Base-by-base conservation (phyloP, 2,888 invertebrate genomes). In the Chymomyza caudatula region DNA sequence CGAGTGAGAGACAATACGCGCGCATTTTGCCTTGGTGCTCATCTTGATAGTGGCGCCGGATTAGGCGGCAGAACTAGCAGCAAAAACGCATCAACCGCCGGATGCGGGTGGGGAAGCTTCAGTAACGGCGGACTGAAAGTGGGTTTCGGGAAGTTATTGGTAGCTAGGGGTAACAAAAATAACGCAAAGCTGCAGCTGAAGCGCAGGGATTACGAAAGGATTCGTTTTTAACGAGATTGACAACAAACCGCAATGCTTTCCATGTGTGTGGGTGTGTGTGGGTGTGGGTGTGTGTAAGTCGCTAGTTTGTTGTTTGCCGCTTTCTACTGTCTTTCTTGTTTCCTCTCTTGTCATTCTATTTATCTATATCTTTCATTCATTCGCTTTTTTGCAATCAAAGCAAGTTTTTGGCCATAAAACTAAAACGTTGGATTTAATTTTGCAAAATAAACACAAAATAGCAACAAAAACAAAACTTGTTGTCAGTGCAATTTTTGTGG, bases 161-260 rank as follows among this genome's bases (percentile, higher is more conserved):
- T 20, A 4, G 51, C 17, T 47, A 67, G 73, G 67, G 74, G 74
- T 71, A 69, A 78, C 71, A 69, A 79, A 74, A 75, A 75, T 71
- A 78, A 74, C 74, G 77, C 66, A 82, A 77, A 79, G 83, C 85
- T 79, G 83, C 85, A 81, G 71, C 67, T 79, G 80, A 85, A 81
- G 80, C 83, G 79, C 83, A 79, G 71, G 80, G 80, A 81, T 81
- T 81, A 81, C 85, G 83, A 81, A 81, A 81, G 85, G 80, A 81
- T 81, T 81, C 80, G 77, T 83, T 81, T 85, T 84, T 81, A 81
- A 81, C 80, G 85, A 81, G 85, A 81, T 81, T 81, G 80, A 81
- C 80, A 79, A 79, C 78, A 84, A 84, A 79, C 78, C 78, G 85
- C 78, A 79, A 70, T 75, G 71, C 64, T 71, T 8, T 69, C 69